Conservation (phyloP, 2,113 vertebrate species). For the Regulus satrapa region DNA sequence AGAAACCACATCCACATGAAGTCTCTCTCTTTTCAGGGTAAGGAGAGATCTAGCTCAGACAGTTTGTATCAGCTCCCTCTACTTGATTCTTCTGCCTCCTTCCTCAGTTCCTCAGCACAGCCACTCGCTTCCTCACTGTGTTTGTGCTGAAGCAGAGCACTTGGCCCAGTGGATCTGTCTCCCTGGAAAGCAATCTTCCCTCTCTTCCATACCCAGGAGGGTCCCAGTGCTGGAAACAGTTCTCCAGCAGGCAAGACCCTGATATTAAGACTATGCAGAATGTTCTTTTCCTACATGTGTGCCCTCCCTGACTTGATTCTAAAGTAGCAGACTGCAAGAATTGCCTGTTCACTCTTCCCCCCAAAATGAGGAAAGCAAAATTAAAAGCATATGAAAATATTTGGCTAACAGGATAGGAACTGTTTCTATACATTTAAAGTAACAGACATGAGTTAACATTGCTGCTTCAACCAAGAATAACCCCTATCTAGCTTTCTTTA, state of each 20-base stretch:
- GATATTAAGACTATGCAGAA: not conserved
- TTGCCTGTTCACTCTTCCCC: not conserved
- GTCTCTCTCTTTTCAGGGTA: not conserved
- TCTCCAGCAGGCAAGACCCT: not conserved
- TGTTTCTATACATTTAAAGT: slow-evolving; percentile 5
- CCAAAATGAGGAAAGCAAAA: slow-evolving; percentile 20
- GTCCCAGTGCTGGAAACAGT: not conserved
- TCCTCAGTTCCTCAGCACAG: not conserved
- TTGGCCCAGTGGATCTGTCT: not conserved
- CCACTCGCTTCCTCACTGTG: not conserved
- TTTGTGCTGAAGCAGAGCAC: not conserved
- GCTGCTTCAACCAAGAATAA: not conserved
- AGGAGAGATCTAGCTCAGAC: not conserved
- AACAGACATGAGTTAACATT: slow-evolving; percentile 3
- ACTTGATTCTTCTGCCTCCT: not conserved
- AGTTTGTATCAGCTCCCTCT: not conserved
- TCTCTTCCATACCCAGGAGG: not conserved
- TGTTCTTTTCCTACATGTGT: not conserved
- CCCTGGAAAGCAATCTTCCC: not conserved
- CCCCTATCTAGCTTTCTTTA: not conserved
- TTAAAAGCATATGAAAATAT: slow-evolving; percentile 26
- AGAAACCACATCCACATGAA: not conserved
- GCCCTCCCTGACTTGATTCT: not conserved
- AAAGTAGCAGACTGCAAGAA: not conserved
- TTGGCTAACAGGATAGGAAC: not conserved